A percentile compares a stretch with the other conserved stretches of the same genome.
Evolutionary conservation across 2,113 vertebrate species (phyloP).

Genomic region (Callionymus lyra): DNA sequence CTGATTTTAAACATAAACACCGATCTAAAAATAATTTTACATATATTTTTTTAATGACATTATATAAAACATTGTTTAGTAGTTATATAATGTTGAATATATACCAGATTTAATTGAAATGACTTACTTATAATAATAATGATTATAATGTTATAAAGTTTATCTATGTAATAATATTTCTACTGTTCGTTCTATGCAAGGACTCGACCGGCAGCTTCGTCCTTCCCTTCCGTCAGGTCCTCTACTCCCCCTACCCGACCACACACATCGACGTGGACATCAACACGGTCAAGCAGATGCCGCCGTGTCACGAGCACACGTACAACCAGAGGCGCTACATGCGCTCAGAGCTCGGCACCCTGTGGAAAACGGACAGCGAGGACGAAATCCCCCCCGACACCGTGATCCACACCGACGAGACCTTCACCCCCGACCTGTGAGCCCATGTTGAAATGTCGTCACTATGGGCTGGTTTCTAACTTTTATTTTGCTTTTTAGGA

Average conservation of each 20-base stretch:
- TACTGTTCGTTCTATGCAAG: conserved; percentile 45
- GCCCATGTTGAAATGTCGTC: conserved; percentile 21
- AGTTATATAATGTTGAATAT: no score
- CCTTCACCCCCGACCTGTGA: conserved; percentile 90
- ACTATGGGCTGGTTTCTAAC: background rate
- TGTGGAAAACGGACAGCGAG: conserved; percentile 88
- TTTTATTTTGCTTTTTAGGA: conserved; percentile 60
- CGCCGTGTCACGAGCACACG: conserved; percentile 91
- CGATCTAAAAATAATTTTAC: no score
- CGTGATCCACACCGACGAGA: conserved; percentile 83
- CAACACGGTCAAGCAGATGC: conserved; percentile 96
- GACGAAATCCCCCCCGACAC: conserved; percentile 84
- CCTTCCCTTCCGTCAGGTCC: conserved; percentile 90
- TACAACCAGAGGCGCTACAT: conserved; percentile 92
- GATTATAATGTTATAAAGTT: no score
- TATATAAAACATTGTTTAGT: no score
- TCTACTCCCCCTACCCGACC: conserved; percentile 90
- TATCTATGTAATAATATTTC: no score
- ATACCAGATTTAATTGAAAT: no score
- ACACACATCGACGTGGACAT: conserved; percentile 96
- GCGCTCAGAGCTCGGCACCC: conserved; percentile 79
- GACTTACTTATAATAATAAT: no score
- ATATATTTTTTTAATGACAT: no score
- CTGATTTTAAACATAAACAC: no score
- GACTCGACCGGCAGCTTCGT: conserved; percentile 94